Conservation (phyloP, 2,797 vertebrate genomes). For the Chaetophractus vellerosus region DNA sequence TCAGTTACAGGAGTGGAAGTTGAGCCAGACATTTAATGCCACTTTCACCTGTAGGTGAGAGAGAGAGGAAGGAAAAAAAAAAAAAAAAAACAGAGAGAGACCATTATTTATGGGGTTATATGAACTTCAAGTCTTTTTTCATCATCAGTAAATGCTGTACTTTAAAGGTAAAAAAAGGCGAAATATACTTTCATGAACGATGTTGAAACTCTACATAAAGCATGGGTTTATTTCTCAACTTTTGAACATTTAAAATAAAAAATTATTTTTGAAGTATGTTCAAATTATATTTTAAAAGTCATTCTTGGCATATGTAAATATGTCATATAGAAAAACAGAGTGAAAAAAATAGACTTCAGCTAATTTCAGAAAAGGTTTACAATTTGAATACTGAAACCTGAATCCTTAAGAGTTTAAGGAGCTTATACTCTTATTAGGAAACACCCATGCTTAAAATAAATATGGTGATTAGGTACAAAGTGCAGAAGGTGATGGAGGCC, state of each 20-base stretch:
- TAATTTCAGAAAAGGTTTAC: slow-evolving; percentile 47
- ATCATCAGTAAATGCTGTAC: background rate
- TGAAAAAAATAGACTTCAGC: background rate
- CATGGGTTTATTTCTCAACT: background rate
- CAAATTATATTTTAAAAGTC: slow-evolving; percentile 34
- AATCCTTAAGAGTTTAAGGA: background rate
- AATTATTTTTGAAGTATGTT: background rate
- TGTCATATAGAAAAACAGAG: background rate
- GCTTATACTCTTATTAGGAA: background rate
- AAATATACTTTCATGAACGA: background rate
- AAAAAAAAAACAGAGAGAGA: background rate
- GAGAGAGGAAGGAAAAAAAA: background rate
- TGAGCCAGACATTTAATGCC: slow-evolving; percentile 64
- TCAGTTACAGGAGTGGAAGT: slow-evolving; percentile 73
- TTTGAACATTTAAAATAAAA: slow-evolving; percentile 54
- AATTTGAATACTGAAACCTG: slow-evolving; percentile 37
- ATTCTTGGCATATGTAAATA: background rate
- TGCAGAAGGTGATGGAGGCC: background rate
- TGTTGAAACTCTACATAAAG: background rate
- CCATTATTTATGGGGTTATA: slow-evolving; percentile 34
- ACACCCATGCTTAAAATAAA: background rate
- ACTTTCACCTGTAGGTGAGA: slow-evolving; percentile 59
- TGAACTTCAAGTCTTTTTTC: slow-evolving; percentile 23
- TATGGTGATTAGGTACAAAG: background rate
- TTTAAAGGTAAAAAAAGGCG: slow-evolving; percentile 1